Percentiles rank a stretch among this genome's conserved stretches.
phyloP scores from a whole-genome alignment of 2,113 vertebrate species.

The Callionymus lyra region DNA sequence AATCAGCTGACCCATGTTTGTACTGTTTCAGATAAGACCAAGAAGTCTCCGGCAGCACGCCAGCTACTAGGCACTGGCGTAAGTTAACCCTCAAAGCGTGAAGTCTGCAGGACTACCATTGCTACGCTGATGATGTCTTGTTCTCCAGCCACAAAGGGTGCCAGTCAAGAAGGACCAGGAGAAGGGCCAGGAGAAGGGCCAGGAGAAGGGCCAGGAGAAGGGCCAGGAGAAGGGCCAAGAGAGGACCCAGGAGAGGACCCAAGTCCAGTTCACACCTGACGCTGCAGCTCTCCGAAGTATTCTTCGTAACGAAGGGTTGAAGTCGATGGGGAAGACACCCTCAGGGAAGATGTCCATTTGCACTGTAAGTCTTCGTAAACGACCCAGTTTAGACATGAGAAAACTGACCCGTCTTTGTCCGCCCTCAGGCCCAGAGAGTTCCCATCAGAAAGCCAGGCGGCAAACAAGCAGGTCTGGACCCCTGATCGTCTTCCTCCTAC shows the following conservation, averaged over 20 bases:
- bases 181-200: background rate
- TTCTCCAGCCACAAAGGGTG: background rate
- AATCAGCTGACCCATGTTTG: background rate
- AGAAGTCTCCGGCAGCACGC: too few species aligned
- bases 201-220: too few species aligned
- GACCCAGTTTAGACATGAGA: too few species aligned
- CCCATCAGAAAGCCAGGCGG: constrained; percentile 48
- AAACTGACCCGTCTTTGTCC: background rate
- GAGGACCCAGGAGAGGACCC: background rate
- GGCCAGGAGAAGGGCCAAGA: too few species aligned
- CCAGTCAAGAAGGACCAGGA: too few species aligned
- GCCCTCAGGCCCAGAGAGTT: constrained; percentile 59
- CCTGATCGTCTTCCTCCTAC: too few species aligned
- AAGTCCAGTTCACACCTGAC: constrained; percentile 47
- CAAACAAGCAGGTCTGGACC: too few species aligned
- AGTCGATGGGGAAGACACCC: constrained; percentile 25
- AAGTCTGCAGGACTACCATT: too few species aligned
- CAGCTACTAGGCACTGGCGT: background rate
- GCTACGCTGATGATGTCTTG: too few species aligned
- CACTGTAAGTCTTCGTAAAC: constrained; percentile 28
- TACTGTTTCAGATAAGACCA: too few species aligned
- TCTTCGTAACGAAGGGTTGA: constrained; percentile 52
- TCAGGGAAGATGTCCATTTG: constrained; percentile 43
- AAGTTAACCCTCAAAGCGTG: background rate
- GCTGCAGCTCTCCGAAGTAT: constrained; percentile 39